Base-by-base conservation (phyloP, 2,888 invertebrate species). In the Acanthosepion lycidas region DNA sequence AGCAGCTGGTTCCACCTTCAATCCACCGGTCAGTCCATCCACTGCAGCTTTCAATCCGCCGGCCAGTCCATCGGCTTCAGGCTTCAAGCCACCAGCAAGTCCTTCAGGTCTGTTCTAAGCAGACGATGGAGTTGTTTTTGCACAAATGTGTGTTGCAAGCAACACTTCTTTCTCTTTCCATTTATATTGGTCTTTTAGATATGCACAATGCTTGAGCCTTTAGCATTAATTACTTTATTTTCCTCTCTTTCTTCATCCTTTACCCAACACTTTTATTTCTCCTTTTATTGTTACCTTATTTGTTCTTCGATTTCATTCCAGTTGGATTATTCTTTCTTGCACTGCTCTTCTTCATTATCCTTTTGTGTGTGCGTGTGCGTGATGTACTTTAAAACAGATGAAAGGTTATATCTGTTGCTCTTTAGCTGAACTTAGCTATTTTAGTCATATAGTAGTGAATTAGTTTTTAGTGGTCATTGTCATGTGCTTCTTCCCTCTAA, bases 1-100 rank as follows among this genome's bases (percentile, higher is more conserved):
- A 59, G 91, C 94, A 64, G 94, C 92, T 20, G 64, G 94, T 93
- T 94, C 95, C 55, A 93, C 94, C 48, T 78, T 94, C 93, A 94
- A 94, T 33, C 92, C 94, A 92, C 92, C 78, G 51, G 94, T 59
- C 51, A 94, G 94, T 78, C 91, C 94, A 94, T 94, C 94, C 9
- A 48, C 94, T 94, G 91, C 93, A 53, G 93, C 93, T 93, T 93
- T 93, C 49, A 93, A 93, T 93, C 93, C 93, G 93, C 93, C 93
- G 53, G 93, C 93, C 93, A 93, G 93, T 53, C 93, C 93, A 49
- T 93, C 93, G 49, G 48, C 93, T 49, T 93, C 93, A 53, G 49
- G 93, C 49, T 93, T 93, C 51, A 93, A 93, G 53, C 93, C 93
- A n/a, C 93, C 93, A 49, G 93, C 93, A 51, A 93, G 93, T 49